A percentile compares a stretch with the other conserved stretches of the same genome.
Evolutionary conservation across 2,113 vertebrate species (phyloP).

Genomic region (Coreoperca whiteheadi): DNA sequence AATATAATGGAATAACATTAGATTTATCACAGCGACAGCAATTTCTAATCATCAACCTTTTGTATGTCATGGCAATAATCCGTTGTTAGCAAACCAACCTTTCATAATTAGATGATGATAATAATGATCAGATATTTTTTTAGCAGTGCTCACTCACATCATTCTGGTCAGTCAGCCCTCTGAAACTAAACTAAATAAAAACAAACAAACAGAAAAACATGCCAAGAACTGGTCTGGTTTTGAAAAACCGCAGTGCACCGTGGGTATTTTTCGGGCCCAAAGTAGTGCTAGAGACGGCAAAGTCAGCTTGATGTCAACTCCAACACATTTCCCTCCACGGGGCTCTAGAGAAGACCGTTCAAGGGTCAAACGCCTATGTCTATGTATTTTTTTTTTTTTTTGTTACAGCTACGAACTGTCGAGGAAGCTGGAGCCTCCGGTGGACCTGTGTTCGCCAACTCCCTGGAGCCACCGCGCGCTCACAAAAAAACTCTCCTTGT

Average conservation of each 20-base stretch:
- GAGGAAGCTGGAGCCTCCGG: slow-evolving; percentile 86
- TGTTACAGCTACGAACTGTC: slow-evolving; percentile 88
- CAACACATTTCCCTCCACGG: background rate
- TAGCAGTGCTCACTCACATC: background rate
- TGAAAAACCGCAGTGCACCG: background rate
- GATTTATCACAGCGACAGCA: background rate
- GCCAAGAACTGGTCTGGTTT: background rate
- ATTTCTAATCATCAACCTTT: background rate
- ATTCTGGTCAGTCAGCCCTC: background rate
- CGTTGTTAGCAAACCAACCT: no score
- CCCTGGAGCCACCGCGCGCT: slow-evolving; percentile 84
- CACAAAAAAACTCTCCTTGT: slow-evolving; percentile 89
- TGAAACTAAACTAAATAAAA: background rate
- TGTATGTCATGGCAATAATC: background rate
- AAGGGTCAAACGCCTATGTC: background rate
- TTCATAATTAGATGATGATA: no score
- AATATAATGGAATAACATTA: background rate
- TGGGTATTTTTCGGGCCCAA: background rate
- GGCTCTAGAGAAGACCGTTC: background rate
- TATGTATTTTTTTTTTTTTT: no score
- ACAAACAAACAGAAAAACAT: background rate
- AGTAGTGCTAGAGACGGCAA: background rate
- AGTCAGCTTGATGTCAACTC: background rate
- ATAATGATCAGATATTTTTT: no score
- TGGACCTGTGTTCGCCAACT: slow-evolving; percentile 87